Percentiles rank a stretch among this genome's conserved stretches.
These are phyloP conservation scores for Oryzias javanicus DNA, from an alignment of 2,113 vertebrate genomes.

Conservation along the genomic window DNA sequence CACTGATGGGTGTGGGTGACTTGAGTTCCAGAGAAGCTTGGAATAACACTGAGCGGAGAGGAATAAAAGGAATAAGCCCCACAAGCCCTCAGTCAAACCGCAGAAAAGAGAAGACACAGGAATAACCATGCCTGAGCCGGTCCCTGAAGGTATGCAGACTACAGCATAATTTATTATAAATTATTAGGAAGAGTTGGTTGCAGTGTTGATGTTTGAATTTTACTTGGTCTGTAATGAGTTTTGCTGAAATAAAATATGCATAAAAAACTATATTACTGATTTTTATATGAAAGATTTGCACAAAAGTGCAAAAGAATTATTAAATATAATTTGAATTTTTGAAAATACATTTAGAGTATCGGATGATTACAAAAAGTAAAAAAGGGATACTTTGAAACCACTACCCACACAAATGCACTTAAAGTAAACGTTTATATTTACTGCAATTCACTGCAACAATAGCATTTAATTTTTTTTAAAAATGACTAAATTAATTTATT, in stretches of 20 bases:
- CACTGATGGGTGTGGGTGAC: constrained; percentile 62
- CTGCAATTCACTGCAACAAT: too few relatives aligned
- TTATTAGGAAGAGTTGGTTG: constrained; percentile 23
- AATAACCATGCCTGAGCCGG: constrained; percentile 72
- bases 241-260: constrained; percentile 1
- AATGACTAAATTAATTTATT: not conserved
- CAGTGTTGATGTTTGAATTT: constrained; percentile 13
- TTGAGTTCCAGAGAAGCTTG: constrained; percentile 69
- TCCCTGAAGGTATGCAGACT: constrained; percentile 66
- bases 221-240: not conserved
- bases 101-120: constrained; percentile 59
- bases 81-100: constrained; percentile 54
- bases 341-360: not conserved
- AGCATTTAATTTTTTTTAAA: too few relatives aligned
- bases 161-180: constrained; percentile 39
- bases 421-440: too few relatives aligned
- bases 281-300: not conserved
- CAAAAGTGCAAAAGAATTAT: not conserved
- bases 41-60: constrained; percentile 65
- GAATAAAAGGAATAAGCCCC: constrained; percentile 71
- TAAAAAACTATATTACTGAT: not conserved
- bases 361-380: not conserved
- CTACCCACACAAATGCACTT: too few relatives aligned
- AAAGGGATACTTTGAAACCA: not conserved
- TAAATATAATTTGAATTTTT: not conserved